A percentile compares a stretch with the other conserved stretches of the same genome.
These are phyloP conservation scores for Temnothorax longispinosus DNA, from an alignment of 1,140 invertebrate species.

Conservation along the genomic window DNA sequence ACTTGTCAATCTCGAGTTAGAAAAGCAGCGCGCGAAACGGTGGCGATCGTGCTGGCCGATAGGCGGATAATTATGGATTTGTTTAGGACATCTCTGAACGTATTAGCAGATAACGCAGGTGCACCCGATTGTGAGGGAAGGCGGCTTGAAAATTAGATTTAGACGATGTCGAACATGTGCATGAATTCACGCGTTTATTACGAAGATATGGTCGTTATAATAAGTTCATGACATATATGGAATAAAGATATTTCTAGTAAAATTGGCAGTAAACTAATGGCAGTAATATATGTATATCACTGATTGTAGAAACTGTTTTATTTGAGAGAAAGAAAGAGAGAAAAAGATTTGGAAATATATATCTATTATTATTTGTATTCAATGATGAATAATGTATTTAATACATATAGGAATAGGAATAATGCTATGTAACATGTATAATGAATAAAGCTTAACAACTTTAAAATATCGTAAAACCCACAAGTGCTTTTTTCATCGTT, in stretches of 20 bases:
- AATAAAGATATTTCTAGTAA: neutral
- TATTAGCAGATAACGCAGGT: neutral
- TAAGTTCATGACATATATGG: neutral
- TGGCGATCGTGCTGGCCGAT: slow-evolving; percentile 35
- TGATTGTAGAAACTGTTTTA: neutral
- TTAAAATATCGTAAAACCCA: neutral
- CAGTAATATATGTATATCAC: neutral
- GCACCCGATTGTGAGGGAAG: neutral
- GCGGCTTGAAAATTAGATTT: neutral
- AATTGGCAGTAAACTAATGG: neutral
- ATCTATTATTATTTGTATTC: neutral
- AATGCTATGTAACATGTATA: neutral
- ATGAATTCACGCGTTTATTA: neutral
- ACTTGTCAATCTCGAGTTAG: slow-evolving; percentile 57
- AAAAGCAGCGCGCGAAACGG: slow-evolving; percentile 24
- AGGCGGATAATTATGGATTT: slow-evolving; percentile 44
- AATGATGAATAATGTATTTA: neutral
- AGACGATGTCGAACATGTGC: neutral
- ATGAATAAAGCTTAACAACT: neutral
- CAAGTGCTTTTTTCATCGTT: neutral
- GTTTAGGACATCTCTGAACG: slow-evolving; percentile 6
- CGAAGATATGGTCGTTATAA: neutral
- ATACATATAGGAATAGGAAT: neutral
- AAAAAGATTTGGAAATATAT: neutral
- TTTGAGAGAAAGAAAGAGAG: neutral